Base-by-base conservation (phyloP, 2,888 invertebrate genomes). In the Drosophila greeni region DNA sequence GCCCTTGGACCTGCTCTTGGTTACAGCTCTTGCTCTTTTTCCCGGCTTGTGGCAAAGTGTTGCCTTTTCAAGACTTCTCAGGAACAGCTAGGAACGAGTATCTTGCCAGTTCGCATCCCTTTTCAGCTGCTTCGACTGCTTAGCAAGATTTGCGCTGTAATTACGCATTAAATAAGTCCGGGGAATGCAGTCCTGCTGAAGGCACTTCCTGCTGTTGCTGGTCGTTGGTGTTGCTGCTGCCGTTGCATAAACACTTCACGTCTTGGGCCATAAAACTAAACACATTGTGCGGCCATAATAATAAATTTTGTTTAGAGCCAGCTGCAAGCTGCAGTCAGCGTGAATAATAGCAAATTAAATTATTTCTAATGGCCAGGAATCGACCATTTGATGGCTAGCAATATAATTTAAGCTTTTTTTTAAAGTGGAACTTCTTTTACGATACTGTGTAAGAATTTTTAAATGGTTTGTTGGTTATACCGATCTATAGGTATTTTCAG, bases 91-190 rank as follows among this genome's bases (percentile, higher is more conserved):
- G 26, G 26, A 26, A 31, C 31, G 45, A 47, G 31, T 31, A 57
- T 53, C 48, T 57, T 18, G 56, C 29, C 16, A 42, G 34, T 45
- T 16, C 40, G 31, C 36, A 31, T 54, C 48, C 39, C 24, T 43
- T 39, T 33, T 24, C 33, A 45, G 37, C 37, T 42, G n/a, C 55
- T 47, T 49, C 40, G 58, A 33, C 57, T 53, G 62, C 64, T 70
- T 61, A 58, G 70, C 67, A 47, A 72, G 75, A 80, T 72, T 71
- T 71, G 49, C 52, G 52, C 66, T 75, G 72, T 82, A 84, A 84
- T 82, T 84, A 82, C 72, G 77, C 82, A 75, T 84, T 76, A 75
- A 81, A 83, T 76, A 76, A 70, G 71, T 75, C 69, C 64, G 62
- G 51, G 65, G 48, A 55, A 56, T 66, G 69, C 72, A 74, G 65